Conservation (phyloP, 1,140 invertebrate species). For the Dendroctonus ponderosae region DNA sequence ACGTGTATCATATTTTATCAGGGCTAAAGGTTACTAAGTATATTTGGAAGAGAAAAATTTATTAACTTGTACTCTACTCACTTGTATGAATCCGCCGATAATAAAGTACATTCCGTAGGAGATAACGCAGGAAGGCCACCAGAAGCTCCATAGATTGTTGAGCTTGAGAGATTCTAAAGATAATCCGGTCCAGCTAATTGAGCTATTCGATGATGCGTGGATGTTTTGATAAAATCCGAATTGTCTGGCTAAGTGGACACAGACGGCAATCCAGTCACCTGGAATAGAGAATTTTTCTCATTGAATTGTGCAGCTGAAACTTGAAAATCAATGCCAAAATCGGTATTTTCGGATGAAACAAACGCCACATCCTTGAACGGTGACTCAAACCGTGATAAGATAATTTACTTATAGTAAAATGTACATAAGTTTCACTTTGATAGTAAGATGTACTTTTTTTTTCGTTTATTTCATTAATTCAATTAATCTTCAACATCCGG, state of each 20-base stretch:
- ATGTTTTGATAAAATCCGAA: constrained; percentile 50
- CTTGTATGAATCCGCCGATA: constrained; percentile 65
- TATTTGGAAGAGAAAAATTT: no score
- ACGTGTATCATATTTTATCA: no score
- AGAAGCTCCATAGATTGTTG: constrained; percentile 54
- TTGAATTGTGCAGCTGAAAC: background rate
- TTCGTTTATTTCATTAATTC: no score
- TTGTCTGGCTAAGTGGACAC: constrained; percentile 60
- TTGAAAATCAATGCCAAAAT: background rate
- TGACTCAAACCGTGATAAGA: no score
- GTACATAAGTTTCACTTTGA: no score
- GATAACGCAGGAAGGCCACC: constrained; percentile 53
- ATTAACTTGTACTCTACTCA: constrained; percentile 50
- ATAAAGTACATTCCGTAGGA: constrained; percentile 60
- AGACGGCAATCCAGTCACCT: constrained; percentile 66
- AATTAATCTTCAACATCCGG: no score
- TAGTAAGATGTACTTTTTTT: no score
- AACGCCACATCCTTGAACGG: background rate
- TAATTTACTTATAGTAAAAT: no score
- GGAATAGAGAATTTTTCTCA: constrained; percentile 7
- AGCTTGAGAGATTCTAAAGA: constrained; percentile 55
- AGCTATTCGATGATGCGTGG: constrained; percentile 4
- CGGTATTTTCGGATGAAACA: background rate
- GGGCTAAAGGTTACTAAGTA: no score
- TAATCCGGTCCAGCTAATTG: constrained; percentile 28